Conservation (phyloP, 2,888 invertebrate genomes). For the Andrena chrysosceles region DNA sequence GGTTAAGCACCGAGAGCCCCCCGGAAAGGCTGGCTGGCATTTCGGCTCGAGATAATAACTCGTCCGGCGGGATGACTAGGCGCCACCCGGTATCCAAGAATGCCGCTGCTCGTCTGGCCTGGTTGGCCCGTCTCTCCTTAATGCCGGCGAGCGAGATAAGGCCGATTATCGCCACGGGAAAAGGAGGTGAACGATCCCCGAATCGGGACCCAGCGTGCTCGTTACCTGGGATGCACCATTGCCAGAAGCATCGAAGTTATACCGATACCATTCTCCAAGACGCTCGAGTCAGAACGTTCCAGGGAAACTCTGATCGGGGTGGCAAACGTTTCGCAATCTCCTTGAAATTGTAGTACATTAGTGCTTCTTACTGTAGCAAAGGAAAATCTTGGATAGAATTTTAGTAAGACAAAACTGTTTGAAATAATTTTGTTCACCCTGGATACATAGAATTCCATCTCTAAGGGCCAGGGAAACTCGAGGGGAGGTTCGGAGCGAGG, state of each 20-base stretch:
- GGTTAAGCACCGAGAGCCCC: conserved; percentile 52
- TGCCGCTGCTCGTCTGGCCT: conserved; percentile 70
- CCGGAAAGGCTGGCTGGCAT: conserved; percentile 40
- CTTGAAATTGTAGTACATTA: background rate
- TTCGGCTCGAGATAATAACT: conserved; percentile 79
- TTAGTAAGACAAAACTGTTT: background rate
- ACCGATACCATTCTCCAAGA: conserved; percentile 24
- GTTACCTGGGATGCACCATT: conserved; percentile 31
- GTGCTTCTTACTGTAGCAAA: too few species aligned
- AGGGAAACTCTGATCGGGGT: conserved; percentile 2
- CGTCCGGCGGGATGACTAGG: conserved; percentile 77
- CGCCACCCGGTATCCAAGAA: conserved; percentile 78
- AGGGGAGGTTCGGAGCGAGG: background rate
- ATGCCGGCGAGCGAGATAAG: conserved; percentile 69
- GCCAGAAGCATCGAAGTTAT: conserved; percentile 17
- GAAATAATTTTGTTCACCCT: background rate
- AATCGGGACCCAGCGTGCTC: conserved; percentile 10
- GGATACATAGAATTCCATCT: background rate
- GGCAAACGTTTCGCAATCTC: background rate
- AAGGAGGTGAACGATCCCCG: conserved; percentile 28
- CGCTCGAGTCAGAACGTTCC: background rate
- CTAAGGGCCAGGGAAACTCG: background rate
- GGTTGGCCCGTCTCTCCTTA: conserved; percentile 64
- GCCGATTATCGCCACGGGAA: conserved; percentile 48
- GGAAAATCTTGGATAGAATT: background rate